phyloP scores from a whole-genome alignment of 2,797 vertebrate species.

The Protosalanx chinensis region DNA sequence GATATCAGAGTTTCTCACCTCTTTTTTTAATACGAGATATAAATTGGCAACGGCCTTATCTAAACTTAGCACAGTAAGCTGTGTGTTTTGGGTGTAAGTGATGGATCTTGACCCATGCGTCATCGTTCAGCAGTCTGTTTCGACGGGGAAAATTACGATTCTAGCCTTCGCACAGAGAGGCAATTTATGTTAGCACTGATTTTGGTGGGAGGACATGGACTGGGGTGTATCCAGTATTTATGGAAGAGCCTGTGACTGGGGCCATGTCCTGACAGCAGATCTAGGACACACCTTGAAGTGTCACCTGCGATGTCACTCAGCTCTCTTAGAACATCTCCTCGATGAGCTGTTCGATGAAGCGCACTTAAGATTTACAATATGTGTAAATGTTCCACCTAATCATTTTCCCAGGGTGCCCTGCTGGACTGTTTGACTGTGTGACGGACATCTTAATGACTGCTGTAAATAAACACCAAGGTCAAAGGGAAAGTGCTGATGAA shows the following conservation, averaged over 20 bases:
- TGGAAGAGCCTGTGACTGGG: background rate
- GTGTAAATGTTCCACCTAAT: background rate
- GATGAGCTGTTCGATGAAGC: background rate
- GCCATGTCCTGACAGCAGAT: background rate
- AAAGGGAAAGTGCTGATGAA: constrained; percentile 57
- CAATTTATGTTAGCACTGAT: constrained; percentile 1
- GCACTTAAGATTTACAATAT: background rate
- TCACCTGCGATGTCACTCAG: background rate
- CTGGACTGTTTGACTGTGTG: constrained; percentile 40
- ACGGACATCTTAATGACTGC: constrained; percentile 45
- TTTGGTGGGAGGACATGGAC: background rate
- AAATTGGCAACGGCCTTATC: background rate
- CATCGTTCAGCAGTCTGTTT: background rate
- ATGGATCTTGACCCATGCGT: background rate
- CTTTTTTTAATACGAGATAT: background rate
- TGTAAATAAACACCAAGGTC: constrained; percentile 65
- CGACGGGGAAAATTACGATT: constrained; percentile 5
- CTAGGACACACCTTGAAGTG: background rate
- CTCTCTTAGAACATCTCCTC: background rate
- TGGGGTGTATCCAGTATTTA: background rate
- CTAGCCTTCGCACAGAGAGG: background rate
- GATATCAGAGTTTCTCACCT: background rate
- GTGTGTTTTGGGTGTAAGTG: background rate
- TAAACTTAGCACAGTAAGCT: background rate
- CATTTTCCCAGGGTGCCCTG: constrained; percentile 25